Conservation (phyloP, 1,140 invertebrate genomes). For the Pseudomyrmex concolor region DNA sequence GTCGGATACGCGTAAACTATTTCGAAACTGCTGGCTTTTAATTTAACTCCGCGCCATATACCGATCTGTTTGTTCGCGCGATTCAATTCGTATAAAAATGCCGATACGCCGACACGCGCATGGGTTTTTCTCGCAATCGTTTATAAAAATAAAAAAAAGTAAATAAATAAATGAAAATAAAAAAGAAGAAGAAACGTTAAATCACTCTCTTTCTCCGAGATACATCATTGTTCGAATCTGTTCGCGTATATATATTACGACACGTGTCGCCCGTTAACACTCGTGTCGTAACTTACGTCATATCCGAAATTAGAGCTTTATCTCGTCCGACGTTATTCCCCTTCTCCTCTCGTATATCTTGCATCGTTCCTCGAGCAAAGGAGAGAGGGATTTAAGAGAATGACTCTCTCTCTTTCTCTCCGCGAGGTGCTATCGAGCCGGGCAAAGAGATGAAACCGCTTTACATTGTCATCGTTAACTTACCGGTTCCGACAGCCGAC, state of each 20-base stretch:
- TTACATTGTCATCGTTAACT: slow-evolving; percentile 59
- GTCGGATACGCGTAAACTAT: not conserved
- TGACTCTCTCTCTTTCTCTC: not conserved
- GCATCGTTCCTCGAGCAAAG: not conserved
- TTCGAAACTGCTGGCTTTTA: slow-evolving; percentile 9
- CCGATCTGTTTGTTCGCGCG: not conserved
- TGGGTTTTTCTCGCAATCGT: not conserved
- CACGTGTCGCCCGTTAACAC: not conserved
- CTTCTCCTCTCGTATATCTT: too few relatives aligned
- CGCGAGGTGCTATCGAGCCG: slow-evolving; percentile 49
- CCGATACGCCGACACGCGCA: too few relatives aligned
- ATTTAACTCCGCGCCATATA: not conserved
- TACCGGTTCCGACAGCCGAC: slow-evolving; percentile 45
- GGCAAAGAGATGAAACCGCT: slow-evolving; percentile 48
- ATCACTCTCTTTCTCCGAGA: not conserved
- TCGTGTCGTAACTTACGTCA: slow-evolving; percentile 11
- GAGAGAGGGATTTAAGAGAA: slow-evolving; percentile 11
- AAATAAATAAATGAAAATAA: not conserved
- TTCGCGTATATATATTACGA: not conserved
- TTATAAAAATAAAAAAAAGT: not conserved
- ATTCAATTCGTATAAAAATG: too few relatives aligned
- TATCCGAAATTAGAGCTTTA: slow-evolving; percentile 52
- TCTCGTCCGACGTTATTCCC: slow-evolving; percentile 25
- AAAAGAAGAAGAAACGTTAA: not conserved
- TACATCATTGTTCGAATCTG: not conserved